Evolutionary conservation across 2,888 invertebrate species (phyloP).

Genomic region (Mystacides longicornis): DNA sequence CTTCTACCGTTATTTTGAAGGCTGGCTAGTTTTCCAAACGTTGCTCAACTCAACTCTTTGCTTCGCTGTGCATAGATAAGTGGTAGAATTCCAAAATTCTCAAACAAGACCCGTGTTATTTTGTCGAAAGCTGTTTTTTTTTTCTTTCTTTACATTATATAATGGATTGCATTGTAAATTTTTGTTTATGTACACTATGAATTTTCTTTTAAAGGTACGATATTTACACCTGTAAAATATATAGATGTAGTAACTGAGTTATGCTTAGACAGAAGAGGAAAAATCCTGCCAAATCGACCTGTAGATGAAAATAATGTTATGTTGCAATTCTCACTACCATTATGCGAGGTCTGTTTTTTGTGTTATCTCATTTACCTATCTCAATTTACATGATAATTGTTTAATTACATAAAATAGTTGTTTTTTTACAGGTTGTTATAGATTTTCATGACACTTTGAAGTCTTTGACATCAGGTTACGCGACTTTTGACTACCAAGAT

Average conservation of each 20-base stretch:
- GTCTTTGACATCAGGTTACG: constrained; percentile 87
- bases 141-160: too few species aligned
- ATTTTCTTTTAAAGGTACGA: constrained; percentile 64
- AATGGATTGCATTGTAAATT: too few species aligned
- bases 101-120: too few species aligned
- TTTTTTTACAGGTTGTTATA: constrained; percentile 55
- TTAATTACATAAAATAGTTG: not conserved
- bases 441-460: constrained; percentile 94
- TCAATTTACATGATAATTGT: not conserved
- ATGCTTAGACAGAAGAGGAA: constrained; percentile 63
- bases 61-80: too few species aligned
- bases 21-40: too few species aligned
- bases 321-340: constrained; percentile 75
- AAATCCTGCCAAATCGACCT: constrained; percentile 59
- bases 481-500: constrained; percentile 91
- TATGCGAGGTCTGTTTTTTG: constrained; percentile 58
- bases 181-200: too few species aligned
- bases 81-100: too few species aligned
- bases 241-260: constrained; percentile 62
- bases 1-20: too few species aligned
- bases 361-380: not conserved
- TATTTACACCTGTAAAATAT: constrained; percentile 77
- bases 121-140: too few species aligned
- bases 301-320: constrained; percentile 79
- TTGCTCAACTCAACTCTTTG: too few species aligned